A percentile compares a stretch with the other conserved stretches of the same genome.
Conservation (phyloP, 2,113 vertebrate species). For the Oncorhynchus keta region DNA sequence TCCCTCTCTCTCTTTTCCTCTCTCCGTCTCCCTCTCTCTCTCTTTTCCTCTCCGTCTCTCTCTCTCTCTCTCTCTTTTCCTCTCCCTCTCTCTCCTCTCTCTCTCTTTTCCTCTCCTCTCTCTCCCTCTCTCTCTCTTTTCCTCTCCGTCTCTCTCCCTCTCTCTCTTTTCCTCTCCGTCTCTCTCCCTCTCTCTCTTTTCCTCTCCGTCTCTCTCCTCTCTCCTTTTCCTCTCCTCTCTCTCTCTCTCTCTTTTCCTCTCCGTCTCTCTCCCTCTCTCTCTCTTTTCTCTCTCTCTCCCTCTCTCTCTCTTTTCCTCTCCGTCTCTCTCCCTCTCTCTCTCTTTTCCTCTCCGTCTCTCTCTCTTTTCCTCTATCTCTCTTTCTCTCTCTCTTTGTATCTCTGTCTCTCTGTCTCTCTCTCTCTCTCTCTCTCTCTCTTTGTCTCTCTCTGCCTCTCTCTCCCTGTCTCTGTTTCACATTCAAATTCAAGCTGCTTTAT, state of each 20-base stretch:
- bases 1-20: neutral
- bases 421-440: neutral
- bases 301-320: neutral
- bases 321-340: too few species aligned
- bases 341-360: rapidly evolving
- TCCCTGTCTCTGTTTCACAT: too few species aligned
- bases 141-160: rapidly evolving
- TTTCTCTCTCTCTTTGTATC: neutral
- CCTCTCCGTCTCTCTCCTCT: neutral
- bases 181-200: neutral
- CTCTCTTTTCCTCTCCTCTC: neutral
- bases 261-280: neutral
- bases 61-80: neutral
- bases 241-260: neutral
- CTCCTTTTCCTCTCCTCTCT: too few species aligned
- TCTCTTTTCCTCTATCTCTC: rapidly evolving
- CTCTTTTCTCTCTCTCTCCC: too few species aligned
- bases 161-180: too few species aligned
- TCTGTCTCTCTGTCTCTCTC: neutral
- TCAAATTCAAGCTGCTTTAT: too few species aligned
- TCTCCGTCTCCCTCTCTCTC: too few species aligned
- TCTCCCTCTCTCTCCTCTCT: neutral
- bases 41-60: too few species aligned
- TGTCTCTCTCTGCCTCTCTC: neutral
- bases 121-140: neutral